These are phyloP conservation scores for Lepilemur septentrionalis DNA, from an alignment of 2,797 vertebrate species.

Conservation along the genomic window DNA sequence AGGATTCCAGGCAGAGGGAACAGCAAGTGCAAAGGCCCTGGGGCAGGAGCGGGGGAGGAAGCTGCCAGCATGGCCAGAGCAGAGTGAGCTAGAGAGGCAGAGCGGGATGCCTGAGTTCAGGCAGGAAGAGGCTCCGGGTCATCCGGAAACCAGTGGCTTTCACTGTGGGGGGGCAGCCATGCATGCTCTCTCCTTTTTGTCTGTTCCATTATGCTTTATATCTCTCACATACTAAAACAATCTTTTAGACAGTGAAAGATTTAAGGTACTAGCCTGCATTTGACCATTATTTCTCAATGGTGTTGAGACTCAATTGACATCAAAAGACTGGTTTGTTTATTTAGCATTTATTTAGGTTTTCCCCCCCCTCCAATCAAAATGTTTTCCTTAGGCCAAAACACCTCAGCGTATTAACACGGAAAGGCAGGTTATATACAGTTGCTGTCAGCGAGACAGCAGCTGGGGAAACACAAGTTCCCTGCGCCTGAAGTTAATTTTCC, in stretches of 20 bases:
- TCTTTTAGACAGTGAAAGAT: not conserved
- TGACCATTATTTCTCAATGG: not conserved
- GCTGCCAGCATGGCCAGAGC: accelerated
- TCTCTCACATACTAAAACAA: not conserved
- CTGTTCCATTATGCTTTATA: not conserved
- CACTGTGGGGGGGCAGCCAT: no score
- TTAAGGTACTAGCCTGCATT: not conserved
- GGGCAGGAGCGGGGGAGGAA: not conserved
- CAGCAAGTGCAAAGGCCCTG: not conserved
- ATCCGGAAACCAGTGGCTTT: not conserved
- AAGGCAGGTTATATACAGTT: not conserved
- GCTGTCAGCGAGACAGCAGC: not conserved
- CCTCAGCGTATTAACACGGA: not conserved
- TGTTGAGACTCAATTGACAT: not conserved
- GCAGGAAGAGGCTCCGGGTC: not conserved
- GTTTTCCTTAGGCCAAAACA: not conserved
- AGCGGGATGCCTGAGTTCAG: not conserved
- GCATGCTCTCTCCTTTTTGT: not conserved
- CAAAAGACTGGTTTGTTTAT: not conserved
- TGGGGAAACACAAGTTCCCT: not conserved
- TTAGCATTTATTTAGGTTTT: not conserved
- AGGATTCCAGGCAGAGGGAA: not conserved
- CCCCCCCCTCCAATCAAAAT: not conserved
- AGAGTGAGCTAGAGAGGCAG: not conserved
- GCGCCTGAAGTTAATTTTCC: not conserved